These are phyloP conservation scores for Odontomachus brunneus DNA, from an alignment of 1,140 invertebrate species.

Conservation along the genomic window DNA sequence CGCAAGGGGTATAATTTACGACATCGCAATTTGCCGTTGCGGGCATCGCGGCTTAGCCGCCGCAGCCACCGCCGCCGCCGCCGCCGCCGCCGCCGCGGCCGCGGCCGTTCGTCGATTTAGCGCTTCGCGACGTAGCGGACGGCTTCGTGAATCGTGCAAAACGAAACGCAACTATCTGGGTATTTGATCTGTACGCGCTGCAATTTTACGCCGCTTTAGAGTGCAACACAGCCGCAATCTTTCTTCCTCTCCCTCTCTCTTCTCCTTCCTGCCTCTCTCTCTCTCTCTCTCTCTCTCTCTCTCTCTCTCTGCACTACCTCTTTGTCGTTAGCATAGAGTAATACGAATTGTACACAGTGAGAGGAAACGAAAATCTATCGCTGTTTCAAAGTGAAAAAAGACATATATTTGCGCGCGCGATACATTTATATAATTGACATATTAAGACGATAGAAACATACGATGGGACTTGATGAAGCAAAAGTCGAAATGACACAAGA, in stretches of 20 bases:
- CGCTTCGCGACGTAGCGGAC: neutral
- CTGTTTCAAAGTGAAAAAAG: too few species aligned
- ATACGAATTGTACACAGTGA: neutral
- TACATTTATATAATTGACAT: too few species aligned
- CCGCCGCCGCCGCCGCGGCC: neutral
- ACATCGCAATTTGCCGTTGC: slow-evolving; percentile 26
- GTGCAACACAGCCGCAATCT: too few species aligned
- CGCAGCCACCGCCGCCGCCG: neutral
- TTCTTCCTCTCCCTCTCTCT: too few species aligned
- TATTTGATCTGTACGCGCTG: neutral
- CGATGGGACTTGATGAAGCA: too few species aligned
- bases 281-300: too few species aligned
- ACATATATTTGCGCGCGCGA: too few species aligned
- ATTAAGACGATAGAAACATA: too few species aligned
- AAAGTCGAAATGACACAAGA: neutral
- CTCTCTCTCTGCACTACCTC: slow-evolving; percentile 16
- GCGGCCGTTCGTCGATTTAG: slow-evolving; percentile 15
- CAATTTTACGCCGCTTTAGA: neutral
- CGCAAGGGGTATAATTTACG: slow-evolving; percentile 28
- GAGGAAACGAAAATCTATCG: neutral
- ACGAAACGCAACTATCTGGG: neutral
- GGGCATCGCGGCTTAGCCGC: neutral
- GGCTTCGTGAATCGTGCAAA: neutral
- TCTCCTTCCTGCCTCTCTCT: too few species aligned
- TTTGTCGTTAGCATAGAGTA: slow-evolving; percentile 23